These are phyloP conservation scores for Timandra comae DNA, from an alignment of 2,888 invertebrate genomes.

Conservation along the genomic window DNA sequence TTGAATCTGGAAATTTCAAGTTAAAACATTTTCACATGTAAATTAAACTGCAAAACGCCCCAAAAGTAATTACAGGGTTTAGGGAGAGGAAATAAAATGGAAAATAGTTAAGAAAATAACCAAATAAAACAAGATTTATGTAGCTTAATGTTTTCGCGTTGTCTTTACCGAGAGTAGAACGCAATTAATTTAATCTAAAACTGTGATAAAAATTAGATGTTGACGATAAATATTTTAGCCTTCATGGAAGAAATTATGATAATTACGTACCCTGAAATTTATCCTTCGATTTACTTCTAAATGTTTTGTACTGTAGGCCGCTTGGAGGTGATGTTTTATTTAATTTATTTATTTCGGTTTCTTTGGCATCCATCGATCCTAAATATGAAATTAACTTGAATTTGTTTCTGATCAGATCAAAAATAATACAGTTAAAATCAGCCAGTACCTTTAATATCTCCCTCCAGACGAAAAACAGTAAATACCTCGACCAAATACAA, in stretches of 20 bases:
- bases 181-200: conserved; percentile 4
- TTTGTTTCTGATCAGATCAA: too few species aligned
- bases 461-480: background rate
- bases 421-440: too few species aligned
- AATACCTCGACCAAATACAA: background rate
- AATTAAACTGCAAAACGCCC: too few species aligned
- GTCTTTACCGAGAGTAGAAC: too few species aligned
- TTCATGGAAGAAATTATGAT: conserved; percentile 3
- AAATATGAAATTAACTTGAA: too few species aligned
- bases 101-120: too few species aligned
- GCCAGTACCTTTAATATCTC: background rate
- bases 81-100: too few species aligned
- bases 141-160: background rate
- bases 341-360: conserved; percentile 11
- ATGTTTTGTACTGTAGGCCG: conserved; percentile 9
- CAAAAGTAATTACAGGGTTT: too few species aligned
- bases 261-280: conserved; percentile 21
- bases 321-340: conserved; percentile 7
- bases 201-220: conserved; percentile 6
- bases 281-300: conserved; percentile 21
- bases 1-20: too few species aligned
- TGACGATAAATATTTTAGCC: conserved; percentile 4
- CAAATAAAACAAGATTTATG: too few species aligned
- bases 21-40: too few species aligned
- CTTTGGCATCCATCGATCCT: conserved; percentile 19